A percentile compares a stretch with the other conserved stretches of the same genome.
Conservation (phyloP, 2,797 vertebrate genomes). For the Carapus acus region DNA sequence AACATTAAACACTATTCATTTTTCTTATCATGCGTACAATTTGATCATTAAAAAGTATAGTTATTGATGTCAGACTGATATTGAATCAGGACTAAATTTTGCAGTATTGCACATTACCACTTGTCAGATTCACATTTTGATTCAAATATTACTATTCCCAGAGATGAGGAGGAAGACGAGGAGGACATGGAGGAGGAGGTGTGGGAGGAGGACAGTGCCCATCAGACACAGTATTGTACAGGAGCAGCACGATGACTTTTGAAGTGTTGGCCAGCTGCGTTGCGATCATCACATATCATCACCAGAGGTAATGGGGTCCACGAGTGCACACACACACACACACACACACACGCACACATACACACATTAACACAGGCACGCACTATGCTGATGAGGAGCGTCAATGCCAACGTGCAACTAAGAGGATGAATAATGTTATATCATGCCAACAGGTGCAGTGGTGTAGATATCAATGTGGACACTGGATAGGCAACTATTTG, state of each 20-base stretch:
- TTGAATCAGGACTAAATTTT: background rate
- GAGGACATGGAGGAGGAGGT: too few species aligned
- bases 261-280: conserved; percentile 22
- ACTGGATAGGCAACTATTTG: conserved; percentile 8
- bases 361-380: conserved; percentile 22
- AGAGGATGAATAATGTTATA: conserved; percentile 16
- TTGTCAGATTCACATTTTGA: conserved; percentile 2
- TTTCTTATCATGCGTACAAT: too few species aligned
- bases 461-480: conserved; percentile 10
- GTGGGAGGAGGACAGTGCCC: conserved; percentile 3
- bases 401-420: conserved; percentile 16
- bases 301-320: conserved; percentile 34
- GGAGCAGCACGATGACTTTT: conserved; percentile 13
- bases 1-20: too few species aligned
- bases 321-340: conserved; percentile 14
- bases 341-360: conserved; percentile 12
- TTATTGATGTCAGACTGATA: too few species aligned
- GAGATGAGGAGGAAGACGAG: too few species aligned
- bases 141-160: conserved; percentile 3
- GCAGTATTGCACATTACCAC: too few species aligned
- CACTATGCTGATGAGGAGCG: conserved; percentile 15
- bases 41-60: too few species aligned
- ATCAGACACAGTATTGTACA: conserved; percentile 8
- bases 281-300: conserved; percentile 15
- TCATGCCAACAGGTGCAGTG: conserved; percentile 20